phyloP scores from a whole-genome alignment of 1,140 invertebrate genomes.

The Spodoptera frugiperda region DNA sequence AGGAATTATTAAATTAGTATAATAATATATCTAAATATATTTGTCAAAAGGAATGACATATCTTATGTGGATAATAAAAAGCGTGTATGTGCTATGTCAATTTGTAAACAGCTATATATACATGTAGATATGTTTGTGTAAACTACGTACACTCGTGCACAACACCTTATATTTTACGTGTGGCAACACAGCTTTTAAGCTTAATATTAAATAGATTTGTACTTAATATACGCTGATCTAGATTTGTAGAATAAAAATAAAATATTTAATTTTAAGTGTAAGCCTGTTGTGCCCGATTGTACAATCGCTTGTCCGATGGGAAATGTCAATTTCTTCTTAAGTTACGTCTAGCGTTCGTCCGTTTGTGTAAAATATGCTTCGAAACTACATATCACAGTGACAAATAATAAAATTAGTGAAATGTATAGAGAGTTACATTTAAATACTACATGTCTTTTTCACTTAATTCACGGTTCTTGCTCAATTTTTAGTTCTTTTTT shows the following conservation, averaged over 20 bases:
- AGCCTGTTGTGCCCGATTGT: slow-evolving; percentile 67
- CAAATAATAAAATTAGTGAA: slow-evolving; percentile 69
- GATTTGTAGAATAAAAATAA: slow-evolving; percentile 55
- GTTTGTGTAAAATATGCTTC: slow-evolving; percentile 49
- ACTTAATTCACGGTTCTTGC: slow-evolving; percentile 45
- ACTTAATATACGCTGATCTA: slow-evolving; percentile 62
- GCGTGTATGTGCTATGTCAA: slow-evolving; percentile 63
- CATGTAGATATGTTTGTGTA: slow-evolving; percentile 63
- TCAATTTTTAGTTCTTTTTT: slow-evolving; percentile 48
- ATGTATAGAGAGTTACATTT: slow-evolving; percentile 27
- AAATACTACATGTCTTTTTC: slow-evolving; percentile 46
- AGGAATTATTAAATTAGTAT: not conserved
- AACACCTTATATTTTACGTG: slow-evolving; percentile 68
- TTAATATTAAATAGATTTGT: slow-evolving; percentile 74
- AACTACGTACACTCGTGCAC: slow-evolving; percentile 69
- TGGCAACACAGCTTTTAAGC: slow-evolving; percentile 71
- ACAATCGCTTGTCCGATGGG: slow-evolving; percentile 64
- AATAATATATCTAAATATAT: slow-evolving; percentile 32
- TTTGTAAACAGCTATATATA: slow-evolving; percentile 59
- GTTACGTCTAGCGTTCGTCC: slow-evolving; percentile 40
- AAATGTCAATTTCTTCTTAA: slow-evolving; percentile 49
- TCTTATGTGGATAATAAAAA: slow-evolving; percentile 49
- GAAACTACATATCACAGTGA: slow-evolving; percentile 79
- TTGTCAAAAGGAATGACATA: slow-evolving; percentile 57
- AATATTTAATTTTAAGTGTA: slow-evolving; percentile 54